Evolutionary conservation across 2,797 vertebrate species (phyloP).

Genomic region (Artibeus jamaicensis): DNA sequence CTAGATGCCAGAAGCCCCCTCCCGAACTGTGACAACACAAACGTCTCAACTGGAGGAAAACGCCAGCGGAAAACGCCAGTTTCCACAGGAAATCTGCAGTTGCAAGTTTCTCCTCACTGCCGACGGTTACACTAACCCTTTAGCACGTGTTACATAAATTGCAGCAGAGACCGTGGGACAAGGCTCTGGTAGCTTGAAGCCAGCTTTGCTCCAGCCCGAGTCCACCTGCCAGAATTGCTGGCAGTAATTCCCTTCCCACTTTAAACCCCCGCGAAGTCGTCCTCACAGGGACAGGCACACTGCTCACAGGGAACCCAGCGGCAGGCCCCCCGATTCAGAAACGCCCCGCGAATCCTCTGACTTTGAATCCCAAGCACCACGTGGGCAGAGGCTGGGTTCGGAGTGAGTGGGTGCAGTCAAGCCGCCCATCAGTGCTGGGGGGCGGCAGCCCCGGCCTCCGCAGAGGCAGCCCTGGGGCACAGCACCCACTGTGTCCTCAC

Average conservation of each 20-base stretch:
- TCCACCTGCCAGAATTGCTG: background rate
- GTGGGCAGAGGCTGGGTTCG: background rate
- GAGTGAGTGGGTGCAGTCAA: rapidly evolving
- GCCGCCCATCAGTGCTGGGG: rapidly evolving
- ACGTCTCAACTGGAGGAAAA: no score
- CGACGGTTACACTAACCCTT: rapidly evolving
- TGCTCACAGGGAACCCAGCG: rapidly evolving
- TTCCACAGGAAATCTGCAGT: rapidly evolving
- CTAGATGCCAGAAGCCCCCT: rapidly evolving
- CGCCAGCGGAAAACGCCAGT: rapidly evolving
- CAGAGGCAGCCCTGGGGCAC: background rate
- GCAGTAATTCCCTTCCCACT: background rate
- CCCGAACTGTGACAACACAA: background rate
- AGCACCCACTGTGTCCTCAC: background rate
- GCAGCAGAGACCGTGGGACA: background rate
- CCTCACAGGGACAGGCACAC: background rate
- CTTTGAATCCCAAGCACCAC: rapidly evolving
- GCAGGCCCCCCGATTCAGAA: background rate
- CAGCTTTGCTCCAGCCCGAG: no score
- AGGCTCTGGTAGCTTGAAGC: background rate
- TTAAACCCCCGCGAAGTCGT: rapidly evolving
- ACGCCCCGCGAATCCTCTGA: rapidly evolving
- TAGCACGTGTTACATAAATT: background rate
- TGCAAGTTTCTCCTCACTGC: rapidly evolving
- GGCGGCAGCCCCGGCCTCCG: background rate